Evolutionary conservation across 2,888 invertebrate genomes (phyloP).

Genomic region (Ophion ventricosus): DNA sequence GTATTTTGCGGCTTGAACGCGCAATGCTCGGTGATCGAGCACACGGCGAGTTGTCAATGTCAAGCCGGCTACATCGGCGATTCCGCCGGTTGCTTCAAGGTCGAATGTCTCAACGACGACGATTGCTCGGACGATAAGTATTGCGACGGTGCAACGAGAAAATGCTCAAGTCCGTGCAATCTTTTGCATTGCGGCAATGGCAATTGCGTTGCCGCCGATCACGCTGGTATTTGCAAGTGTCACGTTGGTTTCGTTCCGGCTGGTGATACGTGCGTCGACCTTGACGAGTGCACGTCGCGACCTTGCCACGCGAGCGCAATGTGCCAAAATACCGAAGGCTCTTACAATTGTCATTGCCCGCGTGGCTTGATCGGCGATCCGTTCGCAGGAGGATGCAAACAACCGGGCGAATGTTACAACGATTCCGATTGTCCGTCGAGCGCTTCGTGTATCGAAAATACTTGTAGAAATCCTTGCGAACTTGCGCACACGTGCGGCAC

Average conservation of each 20-base stretch:
- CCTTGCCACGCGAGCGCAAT: conserved; percentile 92
- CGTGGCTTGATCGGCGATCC: conserved; percentile 93
- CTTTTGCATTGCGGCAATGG: conserved; percentile 92
- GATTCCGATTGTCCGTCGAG: conserved; percentile 92
- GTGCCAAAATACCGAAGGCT: conserved; percentile 92
- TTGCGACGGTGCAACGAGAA: conserved; percentile 90
- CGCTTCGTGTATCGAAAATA: conserved; percentile 90
- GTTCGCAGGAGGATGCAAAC: conserved; percentile 89
- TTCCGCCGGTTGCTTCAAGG: conserved; percentile 94
- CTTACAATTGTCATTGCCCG: conserved; percentile 90
- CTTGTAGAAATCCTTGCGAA: conserved; percentile 92
- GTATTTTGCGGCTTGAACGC: conserved; percentile 91
- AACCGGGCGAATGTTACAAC: conserved; percentile 92
- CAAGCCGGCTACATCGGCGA: conserved; percentile 93
- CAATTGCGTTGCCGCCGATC: conserved; percentile 89
- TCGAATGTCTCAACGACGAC: conserved; percentile 91
- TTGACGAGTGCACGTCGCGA: conserved; percentile 91
- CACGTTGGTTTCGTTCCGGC: conserved; percentile 89
- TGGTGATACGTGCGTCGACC: conserved; percentile 89
- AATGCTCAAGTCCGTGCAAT: conserved; percentile 94
- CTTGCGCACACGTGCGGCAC: conserved; percentile 87
- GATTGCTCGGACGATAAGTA: conserved; percentile 91
- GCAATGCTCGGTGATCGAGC: conserved; percentile 89
- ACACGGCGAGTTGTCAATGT: conserved; percentile 90
- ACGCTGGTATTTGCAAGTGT: conserved; percentile 90